A percentile compares a stretch with the other conserved stretches of the same genome.
These are phyloP conservation scores for Aplidium turbinatum DNA, from an alignment of 23 tunicate species.

Conservation along the genomic window DNA sequence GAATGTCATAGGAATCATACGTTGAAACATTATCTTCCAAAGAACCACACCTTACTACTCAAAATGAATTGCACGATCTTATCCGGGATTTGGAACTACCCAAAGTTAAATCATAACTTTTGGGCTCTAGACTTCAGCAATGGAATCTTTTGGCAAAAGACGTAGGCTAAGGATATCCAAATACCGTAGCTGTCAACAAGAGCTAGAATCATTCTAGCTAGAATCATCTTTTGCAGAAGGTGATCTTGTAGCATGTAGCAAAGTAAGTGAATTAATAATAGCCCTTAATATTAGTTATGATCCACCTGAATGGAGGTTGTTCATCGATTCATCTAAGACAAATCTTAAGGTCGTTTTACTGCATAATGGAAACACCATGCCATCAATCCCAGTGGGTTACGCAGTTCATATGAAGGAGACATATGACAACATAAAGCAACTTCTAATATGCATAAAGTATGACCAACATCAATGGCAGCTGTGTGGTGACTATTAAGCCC, in stretches of 20 bases:
- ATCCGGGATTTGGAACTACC: slow-evolving; percentile 27
- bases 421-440: slow-evolving; percentile 37
- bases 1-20: slow-evolving; percentile 16
- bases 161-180: slow-evolving; percentile 23
- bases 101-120: slow-evolving; percentile 25
- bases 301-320: slow-evolving; percentile 44
- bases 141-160: slow-evolving; percentile 34
- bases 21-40: slow-evolving; percentile 19
- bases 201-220: slow-evolving; percentile 27
- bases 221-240: slow-evolving; percentile 17
- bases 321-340: slow-evolving; percentile 40
- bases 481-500: slow-evolving; percentile 39
- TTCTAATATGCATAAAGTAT: slow-evolving; percentile 30
- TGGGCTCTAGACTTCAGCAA: slow-evolving; percentile 44
- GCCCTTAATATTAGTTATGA: slow-evolving; percentile 30
- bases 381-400: slow-evolving; percentile 45
- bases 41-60: slow-evolving; percentile 31
- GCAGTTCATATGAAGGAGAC: slow-evolving; percentile 42
- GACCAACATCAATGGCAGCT: slow-evolving; percentile 45
- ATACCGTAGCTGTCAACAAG: slow-evolving; percentile 29
- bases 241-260: slow-evolving; percentile 33
- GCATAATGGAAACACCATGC: slow-evolving; percentile 50
- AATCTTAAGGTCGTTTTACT: slow-evolving; percentile 37
- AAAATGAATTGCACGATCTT: slow-evolving; percentile 23
- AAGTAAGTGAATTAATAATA: slow-evolving; percentile 26